A percentile compares a stretch with the other conserved stretches of the same genome.
phyloP scores from a whole-genome alignment of 2,113 vertebrate genomes.

The Bubo blakistoni region DNA sequence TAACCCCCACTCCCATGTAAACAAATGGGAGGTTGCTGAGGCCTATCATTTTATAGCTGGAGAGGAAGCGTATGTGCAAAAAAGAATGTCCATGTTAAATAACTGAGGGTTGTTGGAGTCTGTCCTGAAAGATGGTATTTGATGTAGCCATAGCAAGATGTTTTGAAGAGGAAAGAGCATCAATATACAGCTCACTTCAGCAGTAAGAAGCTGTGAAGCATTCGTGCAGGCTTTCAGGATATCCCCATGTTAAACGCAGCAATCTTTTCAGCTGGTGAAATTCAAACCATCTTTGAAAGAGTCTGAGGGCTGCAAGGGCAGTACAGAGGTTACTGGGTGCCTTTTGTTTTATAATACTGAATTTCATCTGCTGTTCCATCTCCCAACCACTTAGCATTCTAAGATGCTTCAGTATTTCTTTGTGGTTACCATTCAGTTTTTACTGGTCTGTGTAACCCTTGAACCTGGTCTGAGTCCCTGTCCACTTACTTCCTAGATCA shows the following conservation, averaged over 20 bases:
- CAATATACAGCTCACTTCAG: not conserved
- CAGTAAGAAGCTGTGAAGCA: not conserved
- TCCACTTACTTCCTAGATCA: not conserved
- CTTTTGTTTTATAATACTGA: not conserved
- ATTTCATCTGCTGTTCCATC: not conserved
- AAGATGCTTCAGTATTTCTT: not conserved
- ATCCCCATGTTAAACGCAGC: not conserved
- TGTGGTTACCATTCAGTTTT: not conserved
- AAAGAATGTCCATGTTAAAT: not conserved
- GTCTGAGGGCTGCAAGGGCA: not conserved
- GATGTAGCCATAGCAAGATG: not conserved
- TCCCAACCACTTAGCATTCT: not conserved
- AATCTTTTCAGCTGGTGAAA: not conserved
- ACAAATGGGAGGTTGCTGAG: not conserved
- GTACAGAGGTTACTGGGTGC: not conserved
- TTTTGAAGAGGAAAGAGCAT: not conserved
- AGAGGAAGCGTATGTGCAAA: not conserved
- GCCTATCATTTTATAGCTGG: not conserved
- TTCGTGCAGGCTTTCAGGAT: not conserved
- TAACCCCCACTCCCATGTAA: not conserved
- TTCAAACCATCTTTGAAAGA: not conserved
- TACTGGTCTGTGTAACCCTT: not conserved
- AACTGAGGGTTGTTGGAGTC: not conserved
- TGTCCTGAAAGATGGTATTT: not conserved
- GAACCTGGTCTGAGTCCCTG: not conserved